Percentiles rank a stretch among this genome's conserved stretches.
phyloP scores from a whole-genome alignment of 2,113 vertebrate species.

The Psophia crepitans region DNA sequence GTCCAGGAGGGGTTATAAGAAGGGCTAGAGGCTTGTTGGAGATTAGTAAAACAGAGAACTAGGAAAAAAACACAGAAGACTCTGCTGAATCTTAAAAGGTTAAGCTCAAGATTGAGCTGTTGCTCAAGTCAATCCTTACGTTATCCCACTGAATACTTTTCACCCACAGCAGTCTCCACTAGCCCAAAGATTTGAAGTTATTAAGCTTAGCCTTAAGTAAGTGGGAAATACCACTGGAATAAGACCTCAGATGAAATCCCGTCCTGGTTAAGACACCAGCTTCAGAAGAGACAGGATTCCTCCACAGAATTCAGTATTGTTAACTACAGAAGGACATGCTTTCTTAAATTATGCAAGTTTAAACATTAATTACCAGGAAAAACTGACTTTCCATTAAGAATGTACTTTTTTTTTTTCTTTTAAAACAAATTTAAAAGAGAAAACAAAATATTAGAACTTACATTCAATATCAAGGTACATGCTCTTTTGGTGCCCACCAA shows the following conservation, averaged over 20 bases:
- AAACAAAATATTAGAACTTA: conserved; percentile 71
- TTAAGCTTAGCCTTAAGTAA: neutral
- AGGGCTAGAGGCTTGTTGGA: neutral
- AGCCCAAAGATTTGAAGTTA: neutral
- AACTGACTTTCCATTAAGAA: conserved; percentile 10
- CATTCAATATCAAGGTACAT: conserved; percentile 98
- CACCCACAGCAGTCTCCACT: neutral
- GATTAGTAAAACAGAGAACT: neutral
- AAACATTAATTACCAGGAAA: neutral
- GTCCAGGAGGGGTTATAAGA: neutral
- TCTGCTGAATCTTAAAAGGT: neutral
- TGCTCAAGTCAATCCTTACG: neutral
- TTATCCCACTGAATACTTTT: neutral
- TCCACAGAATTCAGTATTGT: neutral
- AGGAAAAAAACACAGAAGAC: neutral
- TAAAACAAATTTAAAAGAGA: conserved; percentile 18
- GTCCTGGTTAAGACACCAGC: neutral
- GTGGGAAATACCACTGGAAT: neutral
- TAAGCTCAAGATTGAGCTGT: neutral
- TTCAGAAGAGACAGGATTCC: neutral
- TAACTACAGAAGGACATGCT: neutral
- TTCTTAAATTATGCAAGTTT: neutral
- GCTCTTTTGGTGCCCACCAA: conserved; percentile 96
- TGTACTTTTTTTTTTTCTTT: neutral
- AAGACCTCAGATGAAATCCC: neutral